These are phyloP conservation scores for Ashinkailepas kermadecensis DNA, from an alignment of 2,888 invertebrate genomes.

Conservation along the genomic window DNA sequence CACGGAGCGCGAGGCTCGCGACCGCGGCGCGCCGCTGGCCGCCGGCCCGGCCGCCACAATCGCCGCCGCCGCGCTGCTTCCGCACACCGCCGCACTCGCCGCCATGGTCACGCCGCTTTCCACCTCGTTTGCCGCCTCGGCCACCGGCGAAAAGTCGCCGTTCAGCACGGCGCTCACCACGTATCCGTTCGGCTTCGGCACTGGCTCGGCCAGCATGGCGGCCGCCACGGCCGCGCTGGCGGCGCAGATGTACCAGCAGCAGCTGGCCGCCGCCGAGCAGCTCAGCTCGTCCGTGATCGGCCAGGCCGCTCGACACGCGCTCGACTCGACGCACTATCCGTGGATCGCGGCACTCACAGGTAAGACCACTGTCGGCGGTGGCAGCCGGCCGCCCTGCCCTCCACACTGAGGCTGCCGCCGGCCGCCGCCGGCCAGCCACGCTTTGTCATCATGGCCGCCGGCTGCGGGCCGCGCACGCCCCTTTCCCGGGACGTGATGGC, in stretches of 20 bases:
- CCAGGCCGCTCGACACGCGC: constrained; percentile 5
- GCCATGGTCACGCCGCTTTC: constrained; percentile 19
- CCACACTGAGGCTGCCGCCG: not conserved
- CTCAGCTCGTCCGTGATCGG: not conserved
- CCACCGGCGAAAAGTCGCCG: not conserved
- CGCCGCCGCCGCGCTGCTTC: constrained; percentile 12
- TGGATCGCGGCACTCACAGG: constrained; percentile 19
- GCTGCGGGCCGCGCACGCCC: not conserved
- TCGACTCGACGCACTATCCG: constrained; percentile 1
- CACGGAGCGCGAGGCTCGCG: not conserved
- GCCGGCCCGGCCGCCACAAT: not conserved
- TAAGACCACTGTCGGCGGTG: not conserved
- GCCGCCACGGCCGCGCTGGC: constrained; percentile 19
- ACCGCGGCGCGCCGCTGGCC: not conserved
- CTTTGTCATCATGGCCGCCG: not conserved
- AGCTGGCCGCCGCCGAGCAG: constrained; percentile 17
- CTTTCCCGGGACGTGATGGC: not conserved
- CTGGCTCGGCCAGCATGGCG: constrained; percentile 11
- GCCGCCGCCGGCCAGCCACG: not conserved
- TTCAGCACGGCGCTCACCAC: constrained; percentile 4
- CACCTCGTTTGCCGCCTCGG: not conserved
- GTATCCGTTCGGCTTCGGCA: constrained; percentile 9
- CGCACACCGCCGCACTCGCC: constrained; percentile 16
- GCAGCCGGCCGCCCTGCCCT: not conserved
- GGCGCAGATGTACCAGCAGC: constrained; percentile 22